Base-by-base conservation (phyloP, 1,140 invertebrate genomes). In the Camponotus vicinus region DNA sequence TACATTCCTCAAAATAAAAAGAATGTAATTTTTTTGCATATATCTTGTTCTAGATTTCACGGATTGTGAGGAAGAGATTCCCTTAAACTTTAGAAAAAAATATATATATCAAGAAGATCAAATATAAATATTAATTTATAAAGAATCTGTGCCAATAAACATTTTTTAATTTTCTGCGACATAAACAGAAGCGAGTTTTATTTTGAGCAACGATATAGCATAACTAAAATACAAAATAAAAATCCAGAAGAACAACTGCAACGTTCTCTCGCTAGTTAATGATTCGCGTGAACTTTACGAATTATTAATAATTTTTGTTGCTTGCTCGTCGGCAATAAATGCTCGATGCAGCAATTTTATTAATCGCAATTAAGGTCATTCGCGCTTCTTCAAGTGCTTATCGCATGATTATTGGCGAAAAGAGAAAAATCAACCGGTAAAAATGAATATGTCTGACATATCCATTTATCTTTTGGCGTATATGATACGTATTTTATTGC, bases 321-420 rank as follows among this genome's bases (percentile, higher is more conserved):
- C 37, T 34, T n/a, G 18, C 59, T 52, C 11, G 42, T 13, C 73
- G 32, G 5, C 73, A 49, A 15, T 49, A 18, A 52, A 59, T 37
- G 8, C 42, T 5, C 45, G 66, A 87, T 71, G 40, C 64, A 37
- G 86, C 64, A 15, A 86, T 57, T 82, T 69, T 64, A 40, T 32
- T 69, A 78, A 85, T n/a, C n/a, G 83, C 15, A 79, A 88, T 88
- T 88, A 79, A 75, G 42, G 21, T 64, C 61, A n/a, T 63, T 57
- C 61, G n/a, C 63, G 42, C 0, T 76, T 21, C 3, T 55, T 64
- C 9, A 76, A 32, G 34, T 42, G 18, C 1, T 84, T 64, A 2
- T 34, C 27, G 21, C 37, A 34, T 13, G 40, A 45, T 34, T n/a
- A 32, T 18, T 55, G 34, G 15, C 82, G 71, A 42, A 45, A 52